Conservation (phyloP, 2,888 invertebrate genomes). For the Lasius fuliginosus region DNA sequence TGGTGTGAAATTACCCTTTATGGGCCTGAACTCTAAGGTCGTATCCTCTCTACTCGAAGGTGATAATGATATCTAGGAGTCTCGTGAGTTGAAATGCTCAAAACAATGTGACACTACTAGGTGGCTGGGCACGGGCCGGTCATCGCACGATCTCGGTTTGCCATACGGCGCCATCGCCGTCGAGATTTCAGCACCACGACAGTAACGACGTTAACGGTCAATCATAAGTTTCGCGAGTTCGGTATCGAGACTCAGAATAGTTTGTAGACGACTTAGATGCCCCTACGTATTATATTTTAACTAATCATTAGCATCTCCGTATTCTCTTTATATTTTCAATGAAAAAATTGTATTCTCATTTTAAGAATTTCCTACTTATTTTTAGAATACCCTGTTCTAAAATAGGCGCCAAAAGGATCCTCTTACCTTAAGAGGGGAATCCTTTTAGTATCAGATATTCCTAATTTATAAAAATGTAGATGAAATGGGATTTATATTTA, state of each 20-base stretch:
- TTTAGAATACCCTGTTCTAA: no score
- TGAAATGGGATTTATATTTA: no score
- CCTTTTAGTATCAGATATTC: no score
- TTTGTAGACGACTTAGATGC: slow-evolving; percentile 17
- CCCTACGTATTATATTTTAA: no score
- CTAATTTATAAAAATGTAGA: no score
- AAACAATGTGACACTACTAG: slow-evolving; percentile 84
- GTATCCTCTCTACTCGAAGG: slow-evolving; percentile 88
- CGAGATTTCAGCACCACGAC: slow-evolving; percentile 1
- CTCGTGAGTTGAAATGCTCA: slow-evolving; percentile 74
- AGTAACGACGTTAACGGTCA: slow-evolving; percentile 56
- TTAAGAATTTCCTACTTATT: no score
- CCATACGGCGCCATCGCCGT: slow-evolving; percentile 55
- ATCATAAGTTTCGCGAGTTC: slow-evolving; percentile 54
- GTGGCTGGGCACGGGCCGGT: slow-evolving; percentile 45
- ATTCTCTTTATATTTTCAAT: no score
- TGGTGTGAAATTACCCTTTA: slow-evolving; percentile 90
- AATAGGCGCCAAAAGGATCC: no score
- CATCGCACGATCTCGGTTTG: slow-evolving; percentile 71
- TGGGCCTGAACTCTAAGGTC: slow-evolving; percentile 89
- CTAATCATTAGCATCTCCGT: no score
- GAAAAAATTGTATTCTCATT: no score
- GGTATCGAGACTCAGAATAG: slow-evolving; percentile 26
- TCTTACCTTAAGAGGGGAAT: no score
- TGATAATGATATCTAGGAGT: slow-evolving; percentile 86